Evolutionary conservation across 2,888 invertebrate species (phyloP).

Genomic region (Notodonta dromedarius): DNA sequence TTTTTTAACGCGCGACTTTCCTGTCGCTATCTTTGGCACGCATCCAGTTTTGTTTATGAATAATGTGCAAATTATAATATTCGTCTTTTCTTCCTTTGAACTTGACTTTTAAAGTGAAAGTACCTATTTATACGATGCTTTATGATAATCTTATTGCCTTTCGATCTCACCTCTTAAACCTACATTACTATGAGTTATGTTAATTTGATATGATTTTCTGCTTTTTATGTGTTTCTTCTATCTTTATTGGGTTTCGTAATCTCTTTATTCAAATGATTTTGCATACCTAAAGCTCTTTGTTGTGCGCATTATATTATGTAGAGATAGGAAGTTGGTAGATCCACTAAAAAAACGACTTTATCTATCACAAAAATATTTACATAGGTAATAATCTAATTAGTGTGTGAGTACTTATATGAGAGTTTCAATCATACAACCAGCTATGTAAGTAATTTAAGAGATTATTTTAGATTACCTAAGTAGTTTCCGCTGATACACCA

Average conservation of each 20-base stretch:
- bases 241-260: neutral
- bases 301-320: neutral
- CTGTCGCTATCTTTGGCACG: neutral
- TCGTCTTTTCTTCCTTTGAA: constrained; percentile 22
- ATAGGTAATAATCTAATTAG: too few relatives aligned
- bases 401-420: too few relatives aligned
- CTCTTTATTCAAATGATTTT: constrained; percentile 5
- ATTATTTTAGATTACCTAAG: too few relatives aligned
- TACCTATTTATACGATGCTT: constrained; percentile 28
- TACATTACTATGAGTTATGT: constrained; percentile 8
- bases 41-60: neutral
- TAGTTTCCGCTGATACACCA: too few relatives aligned
- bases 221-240: neutral
- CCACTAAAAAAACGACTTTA: neutral
- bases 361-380: too few relatives aligned
- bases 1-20: neutral
- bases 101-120: constrained; percentile 46
- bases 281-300: neutral
- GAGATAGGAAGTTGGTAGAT: neutral
- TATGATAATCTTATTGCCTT: constrained; percentile 47
- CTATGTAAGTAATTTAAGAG: too few relatives aligned
- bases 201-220: neutral
- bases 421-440: too few relatives aligned
- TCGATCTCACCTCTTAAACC: constrained; percentile 22
- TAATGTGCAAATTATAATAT: constrained; percentile 11